Conservation (phyloP, 2,888 invertebrate species). For the Selenia dentaria region DNA sequence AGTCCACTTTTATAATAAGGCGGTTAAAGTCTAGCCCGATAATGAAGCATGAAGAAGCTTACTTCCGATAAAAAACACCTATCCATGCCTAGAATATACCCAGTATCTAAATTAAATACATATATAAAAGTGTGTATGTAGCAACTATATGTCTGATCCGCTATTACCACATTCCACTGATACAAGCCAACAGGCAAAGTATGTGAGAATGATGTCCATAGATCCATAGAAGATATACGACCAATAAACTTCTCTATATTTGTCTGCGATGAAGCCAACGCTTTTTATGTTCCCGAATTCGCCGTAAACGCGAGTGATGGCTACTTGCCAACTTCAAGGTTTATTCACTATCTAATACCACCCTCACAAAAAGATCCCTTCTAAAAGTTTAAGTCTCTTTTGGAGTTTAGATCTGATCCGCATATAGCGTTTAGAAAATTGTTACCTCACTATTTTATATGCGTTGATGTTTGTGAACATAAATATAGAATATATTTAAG, state of each 20-base stretch:
- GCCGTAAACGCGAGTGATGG: constrained; percentile 27
- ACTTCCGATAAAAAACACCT: too few relatives aligned
- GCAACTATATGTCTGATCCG: too few relatives aligned
- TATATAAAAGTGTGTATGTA: too few relatives aligned
- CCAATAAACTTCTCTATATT: constrained; percentile 30
- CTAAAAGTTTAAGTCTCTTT: constrained; percentile 13
- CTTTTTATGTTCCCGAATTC: constrained; percentile 25
- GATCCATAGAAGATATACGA: constrained; percentile 27
- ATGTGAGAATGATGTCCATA: constrained; percentile 22
- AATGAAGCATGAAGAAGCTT: too few relatives aligned
- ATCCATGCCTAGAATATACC: too few relatives aligned
- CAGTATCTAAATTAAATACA: too few relatives aligned
- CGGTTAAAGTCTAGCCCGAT: too few relatives aligned
- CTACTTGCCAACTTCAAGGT: constrained; percentile 23
- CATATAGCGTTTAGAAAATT: constrained; percentile 11
- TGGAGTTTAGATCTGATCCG: constrained; percentile 5
- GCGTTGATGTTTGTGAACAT: constrained; percentile 1
- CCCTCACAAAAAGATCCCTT: constrained; percentile 1
- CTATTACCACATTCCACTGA: too few relatives aligned
- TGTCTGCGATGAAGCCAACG: constrained; percentile 22
- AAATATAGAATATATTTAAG: too few relatives aligned
- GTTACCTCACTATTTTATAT: constrained; percentile 4
- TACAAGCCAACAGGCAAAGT: constrained; percentile 3
- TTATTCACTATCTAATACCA: constrained; percentile 13
- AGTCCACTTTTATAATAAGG: too few relatives aligned